A percentile compares a stretch with the other conserved stretches of the same genome.
Evolutionary conservation across 1,140 invertebrate genomes (phyloP).

Genomic region (Zaprionus nigranus): DNA sequence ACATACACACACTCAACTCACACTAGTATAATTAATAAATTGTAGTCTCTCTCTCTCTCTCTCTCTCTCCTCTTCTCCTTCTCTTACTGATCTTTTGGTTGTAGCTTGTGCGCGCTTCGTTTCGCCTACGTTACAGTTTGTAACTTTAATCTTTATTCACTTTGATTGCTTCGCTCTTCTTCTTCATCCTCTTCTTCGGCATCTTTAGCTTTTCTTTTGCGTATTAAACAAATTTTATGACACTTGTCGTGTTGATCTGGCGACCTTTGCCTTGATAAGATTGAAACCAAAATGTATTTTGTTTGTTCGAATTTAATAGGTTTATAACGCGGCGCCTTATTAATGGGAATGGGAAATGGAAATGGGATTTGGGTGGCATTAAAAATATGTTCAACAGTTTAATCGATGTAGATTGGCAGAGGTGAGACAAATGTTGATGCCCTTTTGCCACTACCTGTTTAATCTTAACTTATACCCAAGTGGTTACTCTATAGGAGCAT

Average conservation of each 20-base stretch:
- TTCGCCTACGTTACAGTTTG: constrained; percentile 39
- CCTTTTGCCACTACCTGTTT: neutral
- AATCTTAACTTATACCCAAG: neutral
- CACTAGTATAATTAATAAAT: constrained; percentile 72
- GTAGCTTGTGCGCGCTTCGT: constrained; percentile 27
- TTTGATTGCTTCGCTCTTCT: constrained; percentile 33
- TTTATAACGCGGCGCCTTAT: constrained; percentile 22
- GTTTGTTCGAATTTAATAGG: constrained; percentile 20
- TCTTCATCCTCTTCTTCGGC: neutral
- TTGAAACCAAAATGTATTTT: constrained; percentile 39
- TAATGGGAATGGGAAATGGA: constrained; percentile 44
- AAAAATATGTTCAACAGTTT: neutral
- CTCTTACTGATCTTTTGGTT: constrained; percentile 18
- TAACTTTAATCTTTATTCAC: constrained; percentile 52
- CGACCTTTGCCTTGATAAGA: constrained; percentile 53
- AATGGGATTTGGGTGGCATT: constrained; percentile 12
- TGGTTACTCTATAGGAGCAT: too few relatives aligned
- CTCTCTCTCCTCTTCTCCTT: neutral
- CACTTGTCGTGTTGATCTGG: constrained; percentile 53
- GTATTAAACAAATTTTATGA: constrained; percentile 56
- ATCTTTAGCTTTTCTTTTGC: constrained; percentile 47
- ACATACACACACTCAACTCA: constrained; percentile 54
- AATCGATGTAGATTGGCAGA: neutral
- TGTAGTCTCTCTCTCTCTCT: constrained; percentile 27
- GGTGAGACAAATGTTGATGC: neutral